These are phyloP conservation scores for Corvus cornix DNA, from an alignment of 2,113 vertebrate genomes.

Conservation along the genomic window DNA sequence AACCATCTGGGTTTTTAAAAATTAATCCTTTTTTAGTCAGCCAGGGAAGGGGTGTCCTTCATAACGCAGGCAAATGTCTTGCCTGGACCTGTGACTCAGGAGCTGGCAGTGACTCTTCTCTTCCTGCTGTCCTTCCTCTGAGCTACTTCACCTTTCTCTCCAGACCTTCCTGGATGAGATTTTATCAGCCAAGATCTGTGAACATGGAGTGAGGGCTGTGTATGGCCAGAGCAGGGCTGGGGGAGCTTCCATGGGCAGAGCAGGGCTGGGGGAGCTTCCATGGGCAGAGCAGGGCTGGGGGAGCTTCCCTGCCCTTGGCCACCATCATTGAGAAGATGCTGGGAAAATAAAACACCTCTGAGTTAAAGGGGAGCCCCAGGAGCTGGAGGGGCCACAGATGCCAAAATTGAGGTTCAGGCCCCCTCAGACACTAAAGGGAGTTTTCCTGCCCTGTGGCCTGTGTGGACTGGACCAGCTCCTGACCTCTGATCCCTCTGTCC, in stretches of 20 bases:
- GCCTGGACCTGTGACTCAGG: not conserved
- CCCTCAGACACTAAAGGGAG: not conserved
- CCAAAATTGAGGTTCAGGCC: not conserved
- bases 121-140: not conserved
- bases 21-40: not conserved
- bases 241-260: not conserved
- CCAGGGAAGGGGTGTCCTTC: not conserved
- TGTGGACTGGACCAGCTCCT: not conserved
- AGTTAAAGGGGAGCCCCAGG: not conserved
- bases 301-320: not conserved
- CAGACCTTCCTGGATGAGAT: not conserved
- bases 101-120: not conserved
- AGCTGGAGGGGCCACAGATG: not conserved
- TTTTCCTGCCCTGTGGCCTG: not conserved
- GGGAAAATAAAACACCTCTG: not conserved
- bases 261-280: not conserved
- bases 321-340: not conserved
- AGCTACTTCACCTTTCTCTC: not conserved
- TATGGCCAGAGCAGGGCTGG: not conserved
- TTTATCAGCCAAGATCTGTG: not conserved
- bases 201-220: not conserved
- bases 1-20: not conserved
- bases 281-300: not conserved
- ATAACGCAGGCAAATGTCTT: not conserved
- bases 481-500: not conserved